Percentiles rank a stretch among this genome's conserved stretches.
Conservation (phyloP, 1,140 invertebrate genomes). For the Agrilus planipennis region DNA sequence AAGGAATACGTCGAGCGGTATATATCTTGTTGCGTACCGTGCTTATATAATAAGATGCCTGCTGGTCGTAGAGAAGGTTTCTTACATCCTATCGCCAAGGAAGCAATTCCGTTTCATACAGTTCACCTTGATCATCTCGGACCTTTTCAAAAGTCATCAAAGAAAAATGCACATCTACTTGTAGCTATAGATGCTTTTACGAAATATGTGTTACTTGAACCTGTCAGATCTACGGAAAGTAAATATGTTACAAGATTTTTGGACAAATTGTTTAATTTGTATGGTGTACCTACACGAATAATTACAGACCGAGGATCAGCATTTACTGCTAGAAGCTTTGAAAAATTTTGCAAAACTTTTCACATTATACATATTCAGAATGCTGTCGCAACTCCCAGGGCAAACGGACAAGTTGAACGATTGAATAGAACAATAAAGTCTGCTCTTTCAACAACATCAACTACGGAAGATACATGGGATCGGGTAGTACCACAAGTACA, state of each 20-base stretch:
- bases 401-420: conserved; percentile 27
- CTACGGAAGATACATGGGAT: conserved; percentile 16
- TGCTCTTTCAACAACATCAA: conserved; percentile 6
- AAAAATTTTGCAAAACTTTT: conserved; percentile 14
- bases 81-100: conserved; percentile 9
- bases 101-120: background rate
- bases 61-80: conserved; percentile 11
- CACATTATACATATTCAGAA: conserved; percentile 19
- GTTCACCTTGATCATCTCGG: conserved; percentile 1
- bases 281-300: conserved; percentile 16
- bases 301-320: conserved; percentile 20
- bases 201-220: conserved; percentile 1
- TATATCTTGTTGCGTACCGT: conserved; percentile 11
- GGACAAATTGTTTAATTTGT: conserved; percentile 1
- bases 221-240: conserved; percentile 1
- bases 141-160: background rate
- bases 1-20: conserved; percentile 11
- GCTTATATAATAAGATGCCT: conserved; percentile 14
- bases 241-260: background rate
- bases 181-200: conserved; percentile 5
- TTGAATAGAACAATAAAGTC: conserved; percentile 17
- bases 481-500: conserved; percentile 11
- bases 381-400: conserved; percentile 23
- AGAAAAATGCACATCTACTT: background rate
- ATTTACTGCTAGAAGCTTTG: conserved; percentile 21